These are phyloP conservation scores for Antennarius maculatus DNA, from an alignment of 2,797 vertebrate genomes.

Conservation along the genomic window DNA sequence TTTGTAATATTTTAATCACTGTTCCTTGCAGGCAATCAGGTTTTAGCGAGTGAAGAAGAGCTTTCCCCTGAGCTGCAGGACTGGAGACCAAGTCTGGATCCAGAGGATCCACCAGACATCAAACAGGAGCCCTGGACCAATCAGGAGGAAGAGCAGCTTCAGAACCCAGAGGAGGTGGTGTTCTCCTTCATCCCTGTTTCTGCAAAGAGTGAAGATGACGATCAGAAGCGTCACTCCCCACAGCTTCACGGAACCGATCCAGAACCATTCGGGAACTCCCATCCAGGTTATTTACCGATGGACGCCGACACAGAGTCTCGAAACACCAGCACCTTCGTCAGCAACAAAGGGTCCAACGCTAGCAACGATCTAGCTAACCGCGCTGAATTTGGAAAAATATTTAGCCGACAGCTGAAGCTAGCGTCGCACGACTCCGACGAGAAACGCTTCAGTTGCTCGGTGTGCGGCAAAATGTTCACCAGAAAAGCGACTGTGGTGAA, in stretches of 20 bases:
- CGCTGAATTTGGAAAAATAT: conserved; percentile 8
- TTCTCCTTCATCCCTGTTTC: neutral
- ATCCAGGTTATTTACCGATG: neutral
- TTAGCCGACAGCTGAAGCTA: conserved; percentile 1
- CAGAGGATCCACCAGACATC: neutral
- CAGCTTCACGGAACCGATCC: too few species aligned
- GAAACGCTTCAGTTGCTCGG: conserved; percentile 1
- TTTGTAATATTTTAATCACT: neutral
- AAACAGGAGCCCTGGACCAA: neutral
- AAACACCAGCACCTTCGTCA: too few species aligned
- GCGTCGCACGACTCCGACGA: neutral
- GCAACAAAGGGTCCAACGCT: too few species aligned
- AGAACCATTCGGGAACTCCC: neutral
- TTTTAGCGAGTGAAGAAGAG: neutral
- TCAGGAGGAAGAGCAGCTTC: neutral
- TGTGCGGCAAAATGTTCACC: conserved; percentile 3
- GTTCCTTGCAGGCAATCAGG: neutral
- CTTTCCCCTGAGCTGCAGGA: neutral
- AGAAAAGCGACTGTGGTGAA: neutral
- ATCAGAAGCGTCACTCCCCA: neutral
- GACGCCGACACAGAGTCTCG: too few species aligned
- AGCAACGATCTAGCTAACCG: too few species aligned
- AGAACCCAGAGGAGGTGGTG: neutral
- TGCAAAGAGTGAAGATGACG: neutral
- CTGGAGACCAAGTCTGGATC: neutral